Percentiles rank a stretch among this genome's conserved stretches.
These are phyloP conservation scores for Turritopsis rubra DNA, from an alignment of 30 jellyfish, hydroid and myxozoan species.

Conservation along the genomic window DNA sequence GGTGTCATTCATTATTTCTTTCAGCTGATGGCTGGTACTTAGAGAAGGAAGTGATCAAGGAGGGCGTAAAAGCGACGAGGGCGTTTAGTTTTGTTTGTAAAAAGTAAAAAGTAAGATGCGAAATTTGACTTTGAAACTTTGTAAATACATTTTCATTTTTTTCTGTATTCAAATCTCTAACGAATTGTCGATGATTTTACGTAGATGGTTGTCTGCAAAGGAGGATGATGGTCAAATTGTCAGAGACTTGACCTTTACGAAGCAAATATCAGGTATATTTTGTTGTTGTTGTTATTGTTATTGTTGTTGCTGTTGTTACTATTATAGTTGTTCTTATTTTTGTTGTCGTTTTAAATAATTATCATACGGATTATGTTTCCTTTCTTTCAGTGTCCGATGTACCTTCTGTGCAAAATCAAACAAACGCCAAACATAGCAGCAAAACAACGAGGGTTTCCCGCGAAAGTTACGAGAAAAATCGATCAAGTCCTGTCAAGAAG, in stretches of 20 bases:
- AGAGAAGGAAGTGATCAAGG: slow-evolving; percentile 31
- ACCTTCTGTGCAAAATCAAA: background rate
- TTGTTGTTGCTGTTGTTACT: background rate
- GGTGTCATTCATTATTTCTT: background rate
- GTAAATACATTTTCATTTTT: no score
- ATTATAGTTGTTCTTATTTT: background rate
- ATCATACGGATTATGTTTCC: background rate
- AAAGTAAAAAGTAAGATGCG: slow-evolving; percentile 44
- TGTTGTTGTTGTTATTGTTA: background rate
- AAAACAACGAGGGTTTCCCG: background rate
- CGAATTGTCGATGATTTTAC: no score
- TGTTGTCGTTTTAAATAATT: background rate
- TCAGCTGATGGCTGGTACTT: slow-evolving; percentile 95
- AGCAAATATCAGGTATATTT: slow-evolving; percentile 51
- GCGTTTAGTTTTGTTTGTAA: slow-evolving; percentile 49
- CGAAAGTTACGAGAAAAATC: background rate
- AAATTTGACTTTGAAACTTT: no score
- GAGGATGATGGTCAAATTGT: slow-evolving; percentile 98
- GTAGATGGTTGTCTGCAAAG: slow-evolving; percentile 96
- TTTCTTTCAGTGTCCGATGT: slow-evolving; percentile 21
- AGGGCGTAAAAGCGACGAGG: slow-evolving; percentile 29
- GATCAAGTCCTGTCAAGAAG: background rate
- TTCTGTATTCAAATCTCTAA: no score
- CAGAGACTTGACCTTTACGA: slow-evolving; percentile 70
- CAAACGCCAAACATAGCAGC: background rate